These are phyloP conservation scores for Eristalis pertinax DNA, from an alignment of 2,888 invertebrate genomes.

Conservation along the genomic window DNA sequence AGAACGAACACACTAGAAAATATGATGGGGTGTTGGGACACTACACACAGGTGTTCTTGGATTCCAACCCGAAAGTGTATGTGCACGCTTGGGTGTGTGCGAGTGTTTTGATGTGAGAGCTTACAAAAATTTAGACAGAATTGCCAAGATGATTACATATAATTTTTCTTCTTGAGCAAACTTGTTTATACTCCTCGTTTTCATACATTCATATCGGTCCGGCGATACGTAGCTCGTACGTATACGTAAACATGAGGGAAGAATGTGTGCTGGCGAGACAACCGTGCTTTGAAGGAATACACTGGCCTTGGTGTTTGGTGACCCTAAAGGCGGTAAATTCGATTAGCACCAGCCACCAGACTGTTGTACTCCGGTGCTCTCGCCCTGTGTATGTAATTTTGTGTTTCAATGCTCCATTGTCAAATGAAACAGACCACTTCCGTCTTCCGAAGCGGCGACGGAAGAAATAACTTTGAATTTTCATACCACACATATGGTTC, in stretches of 20 bases:
- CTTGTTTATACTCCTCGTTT: slow-evolving; percentile 40
- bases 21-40: slow-evolving; percentile 33
- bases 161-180: slow-evolving; percentile 44
- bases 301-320: slow-evolving; percentile 65
- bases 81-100: not conserved
- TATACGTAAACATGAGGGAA: too few relatives aligned
- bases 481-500: too few relatives aligned
- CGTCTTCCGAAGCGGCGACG: not conserved
- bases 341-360: not conserved
- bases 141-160: slow-evolving; percentile 37
- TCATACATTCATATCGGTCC: not conserved
- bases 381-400: not conserved
- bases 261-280: not conserved
- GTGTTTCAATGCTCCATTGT: slow-evolving; percentile 1
- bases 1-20: slow-evolving; percentile 35
- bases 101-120: slow-evolving; percentile 7
- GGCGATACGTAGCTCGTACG: not conserved
- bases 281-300: slow-evolving; percentile 57
- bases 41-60: slow-evolving; percentile 55
- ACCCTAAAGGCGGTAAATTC: slow-evolving; percentile 49
- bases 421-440: slow-evolving; percentile 2
- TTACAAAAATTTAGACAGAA: slow-evolving; percentile 30
- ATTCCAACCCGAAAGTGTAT: not conserved
- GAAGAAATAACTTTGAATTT: not conserved
- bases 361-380: not conserved